Conservation (phyloP, 35 echinoderm and acorn worm species). For the Strongylocentrotus purpuratus region DNA sequence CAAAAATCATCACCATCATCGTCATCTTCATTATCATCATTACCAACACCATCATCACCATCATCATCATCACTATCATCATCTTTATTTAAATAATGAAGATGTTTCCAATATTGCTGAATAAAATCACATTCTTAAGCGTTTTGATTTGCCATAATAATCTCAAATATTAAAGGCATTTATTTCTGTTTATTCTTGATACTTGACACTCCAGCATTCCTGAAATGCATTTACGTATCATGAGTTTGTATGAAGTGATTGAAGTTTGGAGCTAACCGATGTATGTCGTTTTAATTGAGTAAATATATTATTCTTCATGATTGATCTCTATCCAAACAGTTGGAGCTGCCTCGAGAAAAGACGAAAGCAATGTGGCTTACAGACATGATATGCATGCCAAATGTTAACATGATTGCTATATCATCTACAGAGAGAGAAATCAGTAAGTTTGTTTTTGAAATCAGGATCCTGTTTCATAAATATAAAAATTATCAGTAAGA, state of each 20-base stretch:
- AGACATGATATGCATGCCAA: conserved; percentile 99
- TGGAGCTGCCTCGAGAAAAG: conserved; percentile 96
- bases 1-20: not conserved
- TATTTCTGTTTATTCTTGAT: too few relatives aligned
- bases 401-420: conserved; percentile 99
- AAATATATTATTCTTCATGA: not conserved
- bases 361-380: conserved; percentile 98
- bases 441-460: conserved; percentile 77
- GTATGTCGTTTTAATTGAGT: too few relatives aligned
- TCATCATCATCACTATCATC: not conserved
- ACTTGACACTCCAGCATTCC: too few relatives aligned
- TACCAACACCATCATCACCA: not conserved
- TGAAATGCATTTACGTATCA: too few relatives aligned
- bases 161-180: too few relatives aligned
- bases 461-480: too few relatives aligned
- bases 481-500: too few relatives aligned
- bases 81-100: not conserved
- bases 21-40: not conserved
- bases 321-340: conserved; percentile 48
- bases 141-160: too few relatives aligned
- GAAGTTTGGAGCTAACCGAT: not conserved
- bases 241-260: not conserved
- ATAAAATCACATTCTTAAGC: too few relatives aligned
- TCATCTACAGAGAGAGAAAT: conserved; percentile 98
- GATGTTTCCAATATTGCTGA: too few relatives aligned